Evolutionary conservation across 2,888 invertebrate genomes (phyloP), one percentile per base, ranked within the genome.

Genomic region (Hydriomena furcata): DNA sequence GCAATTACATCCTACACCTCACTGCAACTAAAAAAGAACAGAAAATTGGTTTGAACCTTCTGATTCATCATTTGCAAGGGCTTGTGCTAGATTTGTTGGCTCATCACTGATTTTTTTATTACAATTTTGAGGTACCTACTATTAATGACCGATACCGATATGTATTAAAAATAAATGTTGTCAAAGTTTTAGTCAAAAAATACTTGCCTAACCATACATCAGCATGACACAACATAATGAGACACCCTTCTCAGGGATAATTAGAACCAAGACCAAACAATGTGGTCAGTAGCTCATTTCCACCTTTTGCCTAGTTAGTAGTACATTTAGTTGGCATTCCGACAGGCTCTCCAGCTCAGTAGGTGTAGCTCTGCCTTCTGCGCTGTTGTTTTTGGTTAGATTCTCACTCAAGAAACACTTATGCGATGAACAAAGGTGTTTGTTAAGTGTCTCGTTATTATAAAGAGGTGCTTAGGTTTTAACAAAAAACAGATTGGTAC

Each of bases 1-100:
- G 52, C 61, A 60, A 61, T 63, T 62, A 63, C 57, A 52, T 63
- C 61, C 61, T 66, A 69, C 63, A 71, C 66, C 71, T 64, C 72
- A 74, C 71, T 78, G 71, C 69, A 68, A 54, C 66, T 52, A 36
- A 47, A 52, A 46, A 44, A 48, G 34, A 47, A 48, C 27, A 40
- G 13, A 38, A 43, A 42, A 47, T 25, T 34, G 30, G 17, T 34
- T 25, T 23, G 17, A 43, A 43, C 25, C 34, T 52, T 34, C 37
- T 46, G 32, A 45, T 44, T 35, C 50, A 23, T 51, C 30, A 44
- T 50, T 44, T 50, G 40, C 38, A 24, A 44, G 11, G 27, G 17
- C 8, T 4, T 35, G 11, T 1, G 13, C 23, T 12, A 28, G 41
- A 30, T 11, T 5, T 17, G 17, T 17, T 17, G 17, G 17, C 17